phyloP scores from a whole-genome alignment of 2,888 invertebrate species.

The Physocephala rufipes region DNA sequence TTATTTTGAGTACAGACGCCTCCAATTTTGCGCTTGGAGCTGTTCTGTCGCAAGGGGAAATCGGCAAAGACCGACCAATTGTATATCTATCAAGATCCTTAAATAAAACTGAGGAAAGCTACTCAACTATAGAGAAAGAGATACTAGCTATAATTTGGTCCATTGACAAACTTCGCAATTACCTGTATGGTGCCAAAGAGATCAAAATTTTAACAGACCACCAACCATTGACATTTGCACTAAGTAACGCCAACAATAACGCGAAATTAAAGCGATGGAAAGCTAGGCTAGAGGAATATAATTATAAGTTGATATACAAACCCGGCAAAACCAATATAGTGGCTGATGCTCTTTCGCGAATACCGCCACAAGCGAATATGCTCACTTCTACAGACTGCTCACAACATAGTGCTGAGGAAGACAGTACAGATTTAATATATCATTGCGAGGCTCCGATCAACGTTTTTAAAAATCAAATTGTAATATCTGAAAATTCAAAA shows the following conservation, averaged over 20 bases:
- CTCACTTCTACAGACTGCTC: background rate
- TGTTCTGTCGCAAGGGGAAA: constrained; percentile 38
- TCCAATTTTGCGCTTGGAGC: constrained; percentile 40
- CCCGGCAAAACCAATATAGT: background rate
- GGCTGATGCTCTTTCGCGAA: constrained; percentile 22
- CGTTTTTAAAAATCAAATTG: constrained; percentile 29
- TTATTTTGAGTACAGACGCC: constrained; percentile 44
- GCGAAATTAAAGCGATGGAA: no score
- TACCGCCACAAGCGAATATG: constrained; percentile 15
- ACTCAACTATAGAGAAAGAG: constrained; percentile 37
- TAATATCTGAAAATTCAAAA: background rate
- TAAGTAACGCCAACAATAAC: no score
- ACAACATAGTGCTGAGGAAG: background rate
- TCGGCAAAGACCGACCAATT: constrained; percentile 29
- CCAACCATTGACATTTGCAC: constrained; percentile 20
- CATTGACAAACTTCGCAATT: constrained; percentile 30
- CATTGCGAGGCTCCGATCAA: constrained; percentile 22
- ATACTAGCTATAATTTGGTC: constrained; percentile 37
- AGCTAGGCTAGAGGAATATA: constrained; percentile 6
- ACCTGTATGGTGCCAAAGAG: constrained; percentile 37
- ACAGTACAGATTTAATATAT: background rate
- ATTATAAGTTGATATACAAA: background rate
- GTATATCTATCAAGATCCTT: constrained; percentile 31
- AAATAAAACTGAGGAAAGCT: constrained; percentile 33
- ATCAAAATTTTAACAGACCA: constrained; percentile 14